These are phyloP conservation scores for Opisthograptis luteolata DNA, from an alignment of 2,888 invertebrate genomes.

Conservation along the genomic window DNA sequence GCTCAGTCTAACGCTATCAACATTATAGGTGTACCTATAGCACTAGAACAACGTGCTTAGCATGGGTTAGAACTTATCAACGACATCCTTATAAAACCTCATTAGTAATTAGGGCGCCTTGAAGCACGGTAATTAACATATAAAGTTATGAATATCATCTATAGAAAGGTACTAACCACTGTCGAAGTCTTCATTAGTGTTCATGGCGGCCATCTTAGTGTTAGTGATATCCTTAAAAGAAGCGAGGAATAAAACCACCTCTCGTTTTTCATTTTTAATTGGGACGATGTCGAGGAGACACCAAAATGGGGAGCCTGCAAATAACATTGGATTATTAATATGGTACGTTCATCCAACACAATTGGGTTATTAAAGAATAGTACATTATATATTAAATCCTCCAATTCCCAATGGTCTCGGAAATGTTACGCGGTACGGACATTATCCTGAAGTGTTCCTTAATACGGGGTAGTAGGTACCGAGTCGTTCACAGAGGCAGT, in stretches of 20 bases:
- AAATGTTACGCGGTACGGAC: constrained; percentile 29
- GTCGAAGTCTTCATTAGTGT: constrained; percentile 92
- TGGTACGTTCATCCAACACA: constrained; percentile 17
- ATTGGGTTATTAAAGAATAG: constrained; percentile 17
- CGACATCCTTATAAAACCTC: constrained; percentile 41
- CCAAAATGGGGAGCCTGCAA: constrained; percentile 95
- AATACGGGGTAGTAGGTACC: constrained; percentile 36
- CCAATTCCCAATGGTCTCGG: constrained; percentile 21
- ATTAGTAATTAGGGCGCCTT: constrained; percentile 29
- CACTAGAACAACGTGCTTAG: constrained; percentile 74
- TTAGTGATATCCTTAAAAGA: constrained; percentile 98
- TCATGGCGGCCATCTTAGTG: constrained; percentile 94
- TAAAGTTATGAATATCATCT: constrained; percentile 40
- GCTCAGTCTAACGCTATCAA: constrained; percentile 73
- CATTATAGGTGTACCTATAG: constrained; percentile 64
- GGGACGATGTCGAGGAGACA: constrained; percentile 98
- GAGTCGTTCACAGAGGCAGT: constrained; percentile 46
- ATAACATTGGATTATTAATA: constrained; percentile 44
- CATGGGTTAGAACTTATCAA: constrained; percentile 39
- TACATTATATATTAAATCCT: constrained; percentile 22
- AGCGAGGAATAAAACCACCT: constrained; percentile 97
- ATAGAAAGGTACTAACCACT: constrained; percentile 88
- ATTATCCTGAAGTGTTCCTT: constrained; percentile 40
- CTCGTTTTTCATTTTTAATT: constrained; percentile 98
- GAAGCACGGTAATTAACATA: constrained; percentile 36